Evolutionary conservation across 1,140 invertebrate genomes (phyloP), one percentile per base, ranked within the genome.

Genomic region (Drosophila parvula): DNA sequence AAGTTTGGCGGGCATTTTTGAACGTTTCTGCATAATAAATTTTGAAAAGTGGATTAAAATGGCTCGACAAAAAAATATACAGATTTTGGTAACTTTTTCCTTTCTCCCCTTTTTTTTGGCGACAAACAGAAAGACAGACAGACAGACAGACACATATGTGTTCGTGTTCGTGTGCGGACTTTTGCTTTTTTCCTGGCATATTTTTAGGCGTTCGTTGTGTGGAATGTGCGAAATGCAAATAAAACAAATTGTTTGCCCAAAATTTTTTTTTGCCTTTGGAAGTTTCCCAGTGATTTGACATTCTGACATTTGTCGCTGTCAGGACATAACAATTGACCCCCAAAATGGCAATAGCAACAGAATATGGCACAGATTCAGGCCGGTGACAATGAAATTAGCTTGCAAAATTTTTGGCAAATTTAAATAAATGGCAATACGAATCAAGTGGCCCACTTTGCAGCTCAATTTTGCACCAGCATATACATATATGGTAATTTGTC

Each of bases 231-330:
- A 65, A 64, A 67, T 68, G 40, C 58, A 73, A 82, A 83, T 83
- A 75, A 65, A 83, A 68, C 61, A 55, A 60, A 79, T 76, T 75
- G 58, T 67, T 58, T 43, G 27, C 40, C 34, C 16, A 43, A 18
- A 18, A 28, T 36, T 50, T 62, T 50, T 62, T 40, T 32, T 50
- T 18, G 12, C 12, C 16, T 43, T 55, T 27, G 30, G 12, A 58
- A 12, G 79, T 45, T 68, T 68, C 61, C 53, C 69, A 61, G 67
- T 78, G 81, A 71, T 69, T 71, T 84, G 81, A 74, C 81, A 84
- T 85, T 85, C 65, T 85, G 78, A 84, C 81, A 84, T 84, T 84
- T 81, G 73, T 84, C 77, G 78, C 81, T 84, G 81, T 84, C 81
- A 85, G 73, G 73, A 84, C 81, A 78, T 74, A 84, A 84, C 81